Base-by-base conservation (phyloP, 2,113 vertebrate species). In the Tachycineta bicolor region DNA sequence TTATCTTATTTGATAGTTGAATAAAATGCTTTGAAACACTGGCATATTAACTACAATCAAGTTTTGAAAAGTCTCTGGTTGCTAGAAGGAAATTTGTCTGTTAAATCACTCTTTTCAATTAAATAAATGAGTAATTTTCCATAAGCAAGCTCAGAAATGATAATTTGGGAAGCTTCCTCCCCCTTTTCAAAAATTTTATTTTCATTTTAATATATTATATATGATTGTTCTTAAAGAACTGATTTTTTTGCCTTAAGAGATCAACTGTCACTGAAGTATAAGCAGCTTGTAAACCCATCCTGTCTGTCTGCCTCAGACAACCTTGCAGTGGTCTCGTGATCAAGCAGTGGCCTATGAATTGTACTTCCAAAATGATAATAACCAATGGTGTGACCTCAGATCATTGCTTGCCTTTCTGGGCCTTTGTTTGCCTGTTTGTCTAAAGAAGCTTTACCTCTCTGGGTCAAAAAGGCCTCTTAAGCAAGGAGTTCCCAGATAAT, bases 11-110 rank as follows among this genome's bases (percentile, higher is more conserved):
- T 90, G 91, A 81, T 89, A 92, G 65, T 85, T 62, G 91, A 93
- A 93, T 83, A 83, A 94, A 97, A 96, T 79, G 76, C 91, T 96
- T 94, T 83, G 65, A 90, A 93, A 96, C 76, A 75, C 69, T 84
- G 53, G 75, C 23, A 68, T 80, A 79, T 94, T 93, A 87, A 80
- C 71, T 73, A 50, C 95, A 93, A 95, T 95, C 93, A 79, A 65
- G 77, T 95, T 97, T 94, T 84, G 78, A 96, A 97, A 97, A 92
- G 94, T 95, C 86, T 96, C 90, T 64, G 10, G 63, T 95, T n/a
- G 73, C 95, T 96, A 63, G 92, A 95, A 97, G 94, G 96, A 95
- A 95, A 70, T 63, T 70, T 68, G 73, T 70, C 71, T 92, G 71
- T 93, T 84, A 94, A 95, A 96, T 70, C 0, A 4, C 34, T 82